These are phyloP conservation scores for Hafferia zeledoni DNA, from an alignment of 2,797 vertebrate genomes.

Conservation along the genomic window DNA sequence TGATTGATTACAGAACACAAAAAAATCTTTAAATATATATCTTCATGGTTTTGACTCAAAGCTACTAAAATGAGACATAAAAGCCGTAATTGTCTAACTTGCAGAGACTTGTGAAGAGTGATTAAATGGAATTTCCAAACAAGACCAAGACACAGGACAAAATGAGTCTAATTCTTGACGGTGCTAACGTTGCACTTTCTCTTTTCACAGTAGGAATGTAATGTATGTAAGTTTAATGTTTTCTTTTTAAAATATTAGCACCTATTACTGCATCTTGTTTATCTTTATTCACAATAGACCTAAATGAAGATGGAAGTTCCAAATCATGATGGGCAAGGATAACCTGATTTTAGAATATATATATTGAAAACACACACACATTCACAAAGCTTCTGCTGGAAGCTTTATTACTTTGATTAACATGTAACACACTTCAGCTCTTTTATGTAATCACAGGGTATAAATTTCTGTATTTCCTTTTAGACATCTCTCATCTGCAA, in stretches of 20 bases:
- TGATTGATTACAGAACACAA: not conserved
- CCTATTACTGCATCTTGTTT: not conserved
- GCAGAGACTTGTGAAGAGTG: not conserved
- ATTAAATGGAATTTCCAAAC: not conserved
- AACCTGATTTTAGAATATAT: not conserved
- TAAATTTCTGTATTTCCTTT: not conserved
- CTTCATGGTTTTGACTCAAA: not conserved
- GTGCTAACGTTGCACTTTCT: not conserved
- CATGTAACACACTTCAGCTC: not conserved
- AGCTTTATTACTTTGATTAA: not conserved
- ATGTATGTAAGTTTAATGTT: not conserved
- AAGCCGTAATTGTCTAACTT: not conserved
- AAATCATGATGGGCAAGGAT: not conserved
- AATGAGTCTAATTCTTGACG: not conserved
- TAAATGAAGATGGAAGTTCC: not conserved
- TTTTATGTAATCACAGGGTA: not conserved
- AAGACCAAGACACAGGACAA: not conserved
- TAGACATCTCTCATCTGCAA: not conserved
- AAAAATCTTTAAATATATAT: not conserved
- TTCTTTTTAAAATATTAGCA: not conserved
- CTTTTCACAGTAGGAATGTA: not conserved
- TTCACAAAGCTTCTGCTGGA: not conserved
- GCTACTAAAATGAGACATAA: not conserved
- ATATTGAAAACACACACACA: not conserved
- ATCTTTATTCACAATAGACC: not conserved